Base-by-base conservation (phyloP, 2,113 vertebrate genomes). In the Gymnogyps californianus region DNA sequence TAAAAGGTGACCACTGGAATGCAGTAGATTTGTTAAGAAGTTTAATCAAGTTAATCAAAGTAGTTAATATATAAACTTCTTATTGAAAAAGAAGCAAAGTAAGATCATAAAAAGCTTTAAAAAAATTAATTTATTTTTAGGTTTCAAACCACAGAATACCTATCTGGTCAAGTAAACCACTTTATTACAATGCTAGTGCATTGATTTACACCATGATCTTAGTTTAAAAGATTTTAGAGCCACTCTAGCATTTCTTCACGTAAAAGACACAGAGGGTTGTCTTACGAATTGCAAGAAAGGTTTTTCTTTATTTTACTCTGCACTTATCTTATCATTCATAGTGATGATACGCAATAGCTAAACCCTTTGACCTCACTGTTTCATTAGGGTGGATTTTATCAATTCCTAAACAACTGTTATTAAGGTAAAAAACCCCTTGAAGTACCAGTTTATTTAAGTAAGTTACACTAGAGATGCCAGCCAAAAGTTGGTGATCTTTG, bases 101-200 rank as follows among this genome's bases (percentile, higher is more conserved):
- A 89, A 67, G 20, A 92, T 51, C 44, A 86, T 85, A 96, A 94
- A 94, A 94, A 90, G 51, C 54, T 85, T 64, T 78, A 70, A 66
- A 93, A 93, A 92, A 89, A 94, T 71, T 71, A 65, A 94, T 75
- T 87, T 84, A 52, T 95, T 97, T 97, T 95, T 59, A 95, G 64
- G 76, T 97, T 95, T 91, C 57, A 94, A 94, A 93, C 72, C 66
- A 91, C 58, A 90, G 40, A 91, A 58, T 75, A 58, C 64, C 65
- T 85, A 77, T 89, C 81, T 92, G 80, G 40, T 87, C 72, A 92
- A 95, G 84, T 46, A 94, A 97, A 69, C 14, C 52, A 89, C 66
- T 93, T 93, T 31, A 95, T 87, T 95, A 64, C 71, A 91, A 87
- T 67, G 44, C 21, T 87, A 36, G 36, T 51, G 80, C 79, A 79